Percentiles rank a stretch among this genome's conserved stretches.
Conservation (phyloP, 2,888 invertebrate species). For the Idaea straminata region DNA sequence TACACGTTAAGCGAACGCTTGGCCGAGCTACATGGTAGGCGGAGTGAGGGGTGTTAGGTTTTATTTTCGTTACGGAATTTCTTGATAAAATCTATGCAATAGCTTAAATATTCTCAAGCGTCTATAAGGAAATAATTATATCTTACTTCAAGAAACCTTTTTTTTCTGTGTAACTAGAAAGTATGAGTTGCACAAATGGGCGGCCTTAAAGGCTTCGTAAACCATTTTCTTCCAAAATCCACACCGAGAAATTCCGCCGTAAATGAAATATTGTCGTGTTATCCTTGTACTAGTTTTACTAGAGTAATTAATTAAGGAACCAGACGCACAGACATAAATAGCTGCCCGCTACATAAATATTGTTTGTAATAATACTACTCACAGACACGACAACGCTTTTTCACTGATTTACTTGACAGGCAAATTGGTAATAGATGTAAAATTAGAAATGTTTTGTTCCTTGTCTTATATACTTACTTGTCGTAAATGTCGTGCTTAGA, state of each 20-base stretch:
- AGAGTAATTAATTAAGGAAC: slow-evolving; percentile 51
- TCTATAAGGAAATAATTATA: no score
- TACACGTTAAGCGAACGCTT: no score
- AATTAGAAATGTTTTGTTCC: not conserved
- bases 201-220: no score
- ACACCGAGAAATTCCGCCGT: slow-evolving; percentile 3
- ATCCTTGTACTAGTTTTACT: slow-evolving; percentile 41
- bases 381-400: slow-evolving; percentile 2
- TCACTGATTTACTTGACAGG: not conserved
- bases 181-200: no score
- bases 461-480: not conserved
- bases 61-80: no score
- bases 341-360: slow-evolving; percentile 16
- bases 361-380: slow-evolving; percentile 6
- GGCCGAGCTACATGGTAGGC: no score
- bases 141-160: no score
- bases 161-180: no score
- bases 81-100: no score
- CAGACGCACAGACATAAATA: slow-evolving; percentile 38
- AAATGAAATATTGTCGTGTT: slow-evolving; percentile 2
- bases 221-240: not conserved
- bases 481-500: no score
- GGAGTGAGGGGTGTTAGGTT: no score
- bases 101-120: no score
- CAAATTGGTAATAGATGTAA: not conserved